phyloP scores from a whole-genome alignment of 2,797 vertebrate genomes.

The Saxicola maurus region DNA sequence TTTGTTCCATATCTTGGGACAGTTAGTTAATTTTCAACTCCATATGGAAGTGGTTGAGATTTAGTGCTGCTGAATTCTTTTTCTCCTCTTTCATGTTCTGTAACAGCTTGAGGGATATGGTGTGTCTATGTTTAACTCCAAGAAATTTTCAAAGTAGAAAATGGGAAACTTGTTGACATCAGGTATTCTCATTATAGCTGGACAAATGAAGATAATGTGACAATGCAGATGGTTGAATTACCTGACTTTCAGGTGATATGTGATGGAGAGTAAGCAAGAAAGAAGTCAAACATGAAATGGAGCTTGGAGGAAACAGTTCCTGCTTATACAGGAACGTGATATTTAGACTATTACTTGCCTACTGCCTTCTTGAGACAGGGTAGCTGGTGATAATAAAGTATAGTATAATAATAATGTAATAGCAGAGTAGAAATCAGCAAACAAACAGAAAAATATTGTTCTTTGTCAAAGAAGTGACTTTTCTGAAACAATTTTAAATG shows the following conservation, averaged over 20 bases:
- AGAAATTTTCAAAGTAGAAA: background rate
- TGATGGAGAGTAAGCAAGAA: background rate
- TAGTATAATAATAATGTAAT: background rate
- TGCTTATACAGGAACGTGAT: background rate
- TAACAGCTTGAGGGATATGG: background rate
- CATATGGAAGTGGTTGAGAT: background rate
- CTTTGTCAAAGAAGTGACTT: background rate
- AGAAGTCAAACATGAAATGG: background rate
- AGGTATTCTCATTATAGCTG: background rate
- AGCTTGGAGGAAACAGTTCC: background rate
- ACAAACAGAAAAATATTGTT: too few species aligned
- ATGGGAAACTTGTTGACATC: background rate
- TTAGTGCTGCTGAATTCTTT: background rate
- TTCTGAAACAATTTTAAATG: background rate
- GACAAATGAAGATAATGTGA: background rate
- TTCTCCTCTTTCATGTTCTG: background rate
- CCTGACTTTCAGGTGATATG: accelerated
- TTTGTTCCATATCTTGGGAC: background rate
- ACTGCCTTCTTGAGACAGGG: background rate
- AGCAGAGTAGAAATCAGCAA: too few species aligned
- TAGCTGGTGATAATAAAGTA: background rate
- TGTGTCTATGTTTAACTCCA: background rate
- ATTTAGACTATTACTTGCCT: background rate
- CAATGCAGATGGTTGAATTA: background rate
- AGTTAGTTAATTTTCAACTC: background rate